These are phyloP conservation scores for Branchinecta sandiegonensis DNA, from an alignment of 2,888 invertebrate genomes.

Conservation along the genomic window DNA sequence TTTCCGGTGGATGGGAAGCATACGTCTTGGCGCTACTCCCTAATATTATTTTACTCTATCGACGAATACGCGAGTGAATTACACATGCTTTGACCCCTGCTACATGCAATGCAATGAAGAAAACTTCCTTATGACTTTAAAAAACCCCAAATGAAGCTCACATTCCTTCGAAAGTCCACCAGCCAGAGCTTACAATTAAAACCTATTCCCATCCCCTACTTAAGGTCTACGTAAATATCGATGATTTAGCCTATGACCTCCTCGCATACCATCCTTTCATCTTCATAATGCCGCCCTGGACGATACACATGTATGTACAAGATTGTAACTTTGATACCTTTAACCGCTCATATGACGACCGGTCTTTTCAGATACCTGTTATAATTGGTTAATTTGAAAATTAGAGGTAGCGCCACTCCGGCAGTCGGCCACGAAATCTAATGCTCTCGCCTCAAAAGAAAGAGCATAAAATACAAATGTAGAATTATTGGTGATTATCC, in stretches of 20 bases:
- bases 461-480: not conserved
- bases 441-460: conserved; percentile 5
- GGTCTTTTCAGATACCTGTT: conserved; percentile 14
- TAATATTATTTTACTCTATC: too few relatives aligned
- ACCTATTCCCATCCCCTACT: conserved; percentile 2
- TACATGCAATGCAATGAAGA: too few relatives aligned
- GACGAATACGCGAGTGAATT: too few relatives aligned
- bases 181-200: not conserved
- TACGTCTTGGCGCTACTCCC: too few relatives aligned
- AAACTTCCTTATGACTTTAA: too few relatives aligned
- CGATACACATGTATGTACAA: conserved; percentile 13
- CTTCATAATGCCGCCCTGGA: conserved; percentile 4
- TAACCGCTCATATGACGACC: conserved; percentile 7
- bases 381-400: conserved; percentile 16
- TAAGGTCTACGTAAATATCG: not conserved
- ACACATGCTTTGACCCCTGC: too few relatives aligned
- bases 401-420: conserved; percentile 15
- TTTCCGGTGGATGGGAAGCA: too few relatives aligned
- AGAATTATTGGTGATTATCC: conserved; percentile 3
- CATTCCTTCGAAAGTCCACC: too few relatives aligned
- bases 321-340: conserved; percentile 14
- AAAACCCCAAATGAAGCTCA: too few relatives aligned
- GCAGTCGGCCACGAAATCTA: not conserved
- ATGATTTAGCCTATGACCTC: conserved; percentile 7
- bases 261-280: conserved; percentile 14